Evolutionary conservation across 2,113 vertebrate genomes (phyloP).

Genomic region (Eurypyga helias): DNA sequence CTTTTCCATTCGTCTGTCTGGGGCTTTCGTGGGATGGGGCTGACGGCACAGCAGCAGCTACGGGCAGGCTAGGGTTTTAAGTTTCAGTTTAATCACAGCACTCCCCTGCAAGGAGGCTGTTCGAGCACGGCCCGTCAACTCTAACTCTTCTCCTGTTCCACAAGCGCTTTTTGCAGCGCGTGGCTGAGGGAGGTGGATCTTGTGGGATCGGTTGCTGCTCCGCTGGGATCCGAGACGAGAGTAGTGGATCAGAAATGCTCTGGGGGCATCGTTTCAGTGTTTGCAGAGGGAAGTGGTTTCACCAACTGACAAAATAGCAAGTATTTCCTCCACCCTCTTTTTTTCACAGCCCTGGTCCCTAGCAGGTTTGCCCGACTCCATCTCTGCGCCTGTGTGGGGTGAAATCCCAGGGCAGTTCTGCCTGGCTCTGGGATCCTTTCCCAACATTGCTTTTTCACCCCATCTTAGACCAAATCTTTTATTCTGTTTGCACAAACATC

Average conservation of each 20-base stretch:
- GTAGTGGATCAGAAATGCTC: neutral
- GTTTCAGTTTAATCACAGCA: neutral
- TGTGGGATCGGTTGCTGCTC: neutral
- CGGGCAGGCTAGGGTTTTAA: neutral
- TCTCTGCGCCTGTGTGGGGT: neutral
- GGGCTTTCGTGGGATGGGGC: neutral
- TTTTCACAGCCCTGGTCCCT: rapidly evolving
- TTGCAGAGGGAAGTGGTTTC: neutral
- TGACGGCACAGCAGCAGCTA: neutral
- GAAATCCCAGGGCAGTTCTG: neutral
- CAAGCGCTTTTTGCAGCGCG: neutral
- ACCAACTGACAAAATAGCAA: neutral
- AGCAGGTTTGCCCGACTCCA: neutral
- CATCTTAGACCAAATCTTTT: neutral
- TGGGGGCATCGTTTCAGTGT: neutral
- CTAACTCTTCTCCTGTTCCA: neutral
- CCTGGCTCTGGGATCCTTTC: neutral
- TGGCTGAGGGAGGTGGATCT: neutral
- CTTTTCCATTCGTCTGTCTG: rapidly evolving
- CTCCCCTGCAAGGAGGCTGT: neutral
- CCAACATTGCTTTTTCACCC: neutral
- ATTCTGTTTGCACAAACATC: neutral
- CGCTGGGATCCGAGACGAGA: rapidly evolving
- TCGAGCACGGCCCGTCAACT: rapidly evolving
- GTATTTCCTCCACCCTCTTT: neutral